These are phyloP conservation scores for Catharus minimus DNA, from an alignment of 2,113 vertebrate species.

Conservation along the genomic window DNA sequence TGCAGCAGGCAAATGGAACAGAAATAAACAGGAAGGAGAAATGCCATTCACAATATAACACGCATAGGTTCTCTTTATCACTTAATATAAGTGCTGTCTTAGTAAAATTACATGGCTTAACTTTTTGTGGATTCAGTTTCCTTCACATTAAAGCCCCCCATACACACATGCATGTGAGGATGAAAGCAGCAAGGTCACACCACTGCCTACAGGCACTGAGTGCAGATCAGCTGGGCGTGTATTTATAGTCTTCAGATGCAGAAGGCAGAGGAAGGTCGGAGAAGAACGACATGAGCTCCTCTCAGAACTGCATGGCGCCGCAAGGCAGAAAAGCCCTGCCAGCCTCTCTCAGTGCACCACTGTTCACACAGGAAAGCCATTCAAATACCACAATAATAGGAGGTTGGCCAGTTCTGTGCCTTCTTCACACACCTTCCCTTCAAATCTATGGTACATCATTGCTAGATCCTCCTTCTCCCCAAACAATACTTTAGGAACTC, in stretches of 20 bases:
- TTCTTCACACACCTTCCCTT: background rate
- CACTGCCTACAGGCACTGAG: background rate
- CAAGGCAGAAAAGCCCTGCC: background rate
- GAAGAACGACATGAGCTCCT: background rate
- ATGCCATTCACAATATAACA: background rate
- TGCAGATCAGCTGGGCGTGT: background rate
- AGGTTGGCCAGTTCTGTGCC: background rate
- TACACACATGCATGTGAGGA: background rate
- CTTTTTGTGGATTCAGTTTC: background rate
- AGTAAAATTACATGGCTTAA: background rate
- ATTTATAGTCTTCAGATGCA: background rate
- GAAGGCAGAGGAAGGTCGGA: background rate
- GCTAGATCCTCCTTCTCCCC: background rate
- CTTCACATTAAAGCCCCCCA: background rate
- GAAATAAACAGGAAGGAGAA: background rate
- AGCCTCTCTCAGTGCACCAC: background rate
- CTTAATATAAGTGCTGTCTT: background rate
- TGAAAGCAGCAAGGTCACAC: background rate
- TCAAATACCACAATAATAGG: background rate
- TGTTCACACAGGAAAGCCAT: background rate
- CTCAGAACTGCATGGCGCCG: rapidly evolving
- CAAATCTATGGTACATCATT: background rate
- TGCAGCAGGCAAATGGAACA: background rate
- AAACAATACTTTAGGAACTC: background rate
- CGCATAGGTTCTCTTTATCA: background rate